phyloP scores from a whole-genome alignment of 2,888 invertebrate genomes.

The Netelia melanura region DNA sequence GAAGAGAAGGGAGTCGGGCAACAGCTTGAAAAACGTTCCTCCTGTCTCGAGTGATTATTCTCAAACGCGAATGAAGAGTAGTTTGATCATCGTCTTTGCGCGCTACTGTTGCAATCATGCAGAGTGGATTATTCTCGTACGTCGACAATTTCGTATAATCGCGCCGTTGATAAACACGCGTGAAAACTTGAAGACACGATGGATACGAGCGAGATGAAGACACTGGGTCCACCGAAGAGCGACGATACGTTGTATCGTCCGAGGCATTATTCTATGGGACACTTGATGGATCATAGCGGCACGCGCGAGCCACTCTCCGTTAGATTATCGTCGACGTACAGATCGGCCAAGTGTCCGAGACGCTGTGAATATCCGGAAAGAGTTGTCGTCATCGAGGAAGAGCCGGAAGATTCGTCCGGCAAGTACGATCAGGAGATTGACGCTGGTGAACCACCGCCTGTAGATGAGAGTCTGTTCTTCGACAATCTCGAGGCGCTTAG shows the following conservation, averaged over 20 bases:
- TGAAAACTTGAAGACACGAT: not conserved
- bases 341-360: conserved; percentile 73
- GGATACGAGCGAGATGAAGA: conserved; percentile 50
- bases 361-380: conserved; percentile 71
- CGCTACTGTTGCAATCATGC: not conserved
- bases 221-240: not conserved
- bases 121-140: not conserved
- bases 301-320: conserved; percentile 73
- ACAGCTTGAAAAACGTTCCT: conserved; percentile 18
- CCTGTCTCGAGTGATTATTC: conserved; percentile 9
- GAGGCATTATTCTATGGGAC: conserved; percentile 77
- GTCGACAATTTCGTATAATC: not conserved
- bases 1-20: conserved; percentile 1
- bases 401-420: conserved; percentile 36
- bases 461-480: conserved; percentile 82
- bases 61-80: not conserved
- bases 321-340: conserved; percentile 76
- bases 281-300: conserved; percentile 74
- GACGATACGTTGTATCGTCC: conserved; percentile 29
- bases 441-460: conserved; percentile 81
- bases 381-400: conserved; percentile 64
- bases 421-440: conserved; percentile 79
- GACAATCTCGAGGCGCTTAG: conserved; percentile 80
- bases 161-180: not conserved
- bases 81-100: conserved; percentile 14